Evolutionary conservation across 2,888 invertebrate species (phyloP).

Genomic region (Argynnis bischoffii): DNA sequence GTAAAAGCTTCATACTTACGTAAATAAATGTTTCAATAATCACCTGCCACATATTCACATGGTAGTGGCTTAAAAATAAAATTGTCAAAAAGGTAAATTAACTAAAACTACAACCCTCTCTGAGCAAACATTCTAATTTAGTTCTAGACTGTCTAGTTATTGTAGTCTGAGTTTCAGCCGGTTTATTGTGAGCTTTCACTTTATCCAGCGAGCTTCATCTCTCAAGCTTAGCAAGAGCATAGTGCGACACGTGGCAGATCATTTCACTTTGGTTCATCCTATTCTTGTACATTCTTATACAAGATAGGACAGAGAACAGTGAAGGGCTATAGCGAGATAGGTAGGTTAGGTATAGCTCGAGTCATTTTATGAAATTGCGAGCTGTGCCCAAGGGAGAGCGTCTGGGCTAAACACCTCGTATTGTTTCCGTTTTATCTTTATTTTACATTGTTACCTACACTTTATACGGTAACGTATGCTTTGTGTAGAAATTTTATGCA

Average conservation of each 20-base stretch:
- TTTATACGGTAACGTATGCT: constrained; percentile 39
- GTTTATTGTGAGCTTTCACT: constrained; percentile 53
- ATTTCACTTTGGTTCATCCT: constrained; percentile 52
- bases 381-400: constrained; percentile 70
- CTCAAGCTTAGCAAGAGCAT: constrained; percentile 34
- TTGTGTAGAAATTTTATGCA: constrained; percentile 48
- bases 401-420: constrained; percentile 75
- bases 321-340: constrained; percentile 34
- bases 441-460: constrained; percentile 45
- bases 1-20: constrained; percentile 31
- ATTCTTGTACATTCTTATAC: constrained; percentile 48
- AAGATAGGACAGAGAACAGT: constrained; percentile 57
- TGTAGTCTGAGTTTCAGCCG: constrained; percentile 66
- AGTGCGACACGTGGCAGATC: constrained; percentile 49
- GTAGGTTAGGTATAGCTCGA: constrained; percentile 40
- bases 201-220: constrained; percentile 44
- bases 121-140: constrained; percentile 68
- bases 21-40: constrained; percentile 10
- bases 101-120: constrained; percentile 63
- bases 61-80: constrained; percentile 38
- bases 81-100: constrained; percentile 51
- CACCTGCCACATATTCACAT: constrained; percentile 12
- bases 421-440: constrained; percentile 57
- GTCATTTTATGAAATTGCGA: constrained; percentile 74
- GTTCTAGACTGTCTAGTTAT: constrained; percentile 72